Conservation (phyloP, 2,888 invertebrate species). For the Spodoptera picta region DNA sequence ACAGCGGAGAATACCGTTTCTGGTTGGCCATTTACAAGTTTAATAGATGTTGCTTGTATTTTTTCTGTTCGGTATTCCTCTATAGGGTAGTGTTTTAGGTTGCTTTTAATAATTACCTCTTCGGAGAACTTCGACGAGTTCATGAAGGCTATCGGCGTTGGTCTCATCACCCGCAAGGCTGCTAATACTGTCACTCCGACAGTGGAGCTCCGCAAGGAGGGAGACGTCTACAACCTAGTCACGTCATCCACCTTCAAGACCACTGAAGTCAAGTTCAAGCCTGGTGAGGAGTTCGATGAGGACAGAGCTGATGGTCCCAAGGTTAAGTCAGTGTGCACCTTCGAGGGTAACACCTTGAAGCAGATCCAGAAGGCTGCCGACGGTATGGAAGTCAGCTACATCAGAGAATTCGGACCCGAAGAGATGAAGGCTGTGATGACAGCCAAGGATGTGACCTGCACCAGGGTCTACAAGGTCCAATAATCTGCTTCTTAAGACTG, state of each 20-base stretch:
- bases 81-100: too few relatives aligned
- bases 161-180: slow-evolving; percentile 95
- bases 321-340: slow-evolving; percentile 91
- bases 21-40: too few relatives aligned
- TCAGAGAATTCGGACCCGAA: slow-evolving; percentile 92
- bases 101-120: too few relatives aligned
- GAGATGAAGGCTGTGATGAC: slow-evolving; percentile 94
- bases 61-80: too few relatives aligned
- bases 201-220: slow-evolving; percentile 93
- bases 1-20: too few relatives aligned
- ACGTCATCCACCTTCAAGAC: slow-evolving; percentile 97
- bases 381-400: slow-evolving; percentile 91
- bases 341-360: slow-evolving; percentile 94
- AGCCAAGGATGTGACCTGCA: slow-evolving; percentile 92
- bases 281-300: slow-evolving; percentile 96
- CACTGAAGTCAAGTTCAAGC: slow-evolving; percentile 93
- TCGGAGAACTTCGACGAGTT: too few relatives aligned
- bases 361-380: slow-evolving; percentile 94
- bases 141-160: too few relatives aligned
- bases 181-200: slow-evolving; percentile 95
- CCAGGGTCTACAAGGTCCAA: slow-evolving; percentile 92
- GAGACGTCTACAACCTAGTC: slow-evolving; percentile 92
- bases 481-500: slow-evolving; percentile 81
- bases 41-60: too few relatives aligned
- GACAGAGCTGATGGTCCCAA: slow-evolving; percentile 96